Evolutionary conservation across 2,888 invertebrate genomes (phyloP).

Genomic region (Diplazon laetatorius): DNA sequence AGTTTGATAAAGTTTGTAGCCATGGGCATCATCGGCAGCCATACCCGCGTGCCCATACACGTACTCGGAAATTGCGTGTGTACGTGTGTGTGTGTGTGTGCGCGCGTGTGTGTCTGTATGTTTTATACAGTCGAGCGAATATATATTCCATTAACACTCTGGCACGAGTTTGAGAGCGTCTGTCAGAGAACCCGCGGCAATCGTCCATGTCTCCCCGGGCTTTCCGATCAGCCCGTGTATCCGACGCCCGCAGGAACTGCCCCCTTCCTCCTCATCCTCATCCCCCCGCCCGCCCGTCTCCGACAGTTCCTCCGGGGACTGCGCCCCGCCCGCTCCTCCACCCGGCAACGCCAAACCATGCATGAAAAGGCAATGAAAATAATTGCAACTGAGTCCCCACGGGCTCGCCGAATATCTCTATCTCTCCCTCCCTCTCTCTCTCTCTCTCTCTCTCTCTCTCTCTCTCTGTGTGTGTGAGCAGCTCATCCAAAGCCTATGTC

Average conservation of each 20-base stretch:
- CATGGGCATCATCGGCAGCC: too few species aligned
- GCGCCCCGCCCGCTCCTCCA: constrained; percentile 24
- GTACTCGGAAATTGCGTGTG: too few species aligned
- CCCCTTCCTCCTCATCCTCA: background rate
- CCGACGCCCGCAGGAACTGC: constrained; percentile 49
- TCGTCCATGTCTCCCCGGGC: constrained; percentile 29
- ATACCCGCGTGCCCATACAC: too few species aligned
- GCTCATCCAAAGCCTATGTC: constrained; percentile 19
- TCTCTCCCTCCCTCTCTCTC: constrained; percentile 3
- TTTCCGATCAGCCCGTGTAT: constrained; percentile 6
- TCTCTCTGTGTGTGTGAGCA: too few species aligned
- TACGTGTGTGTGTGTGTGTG: too few species aligned
- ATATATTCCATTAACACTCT: constrained; percentile 63
- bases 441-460: too few species aligned
- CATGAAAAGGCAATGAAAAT: constrained; percentile 66
- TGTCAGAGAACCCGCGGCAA: constrained; percentile 46
- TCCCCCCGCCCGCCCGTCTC: constrained; percentile 29
- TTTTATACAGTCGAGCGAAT: constrained; percentile 24
- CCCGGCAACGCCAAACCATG: constrained; percentile 57
- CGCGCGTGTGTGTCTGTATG: constrained; percentile 51
- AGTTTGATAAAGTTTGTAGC: too few species aligned
- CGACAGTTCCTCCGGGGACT: constrained; percentile 53
- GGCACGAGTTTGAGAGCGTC: constrained; percentile 56
- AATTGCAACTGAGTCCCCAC: constrained; percentile 61
- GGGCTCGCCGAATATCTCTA: constrained; percentile 30